Conservation (phyloP, 2,113 vertebrate species). For the Euleptes europaea region DNA sequence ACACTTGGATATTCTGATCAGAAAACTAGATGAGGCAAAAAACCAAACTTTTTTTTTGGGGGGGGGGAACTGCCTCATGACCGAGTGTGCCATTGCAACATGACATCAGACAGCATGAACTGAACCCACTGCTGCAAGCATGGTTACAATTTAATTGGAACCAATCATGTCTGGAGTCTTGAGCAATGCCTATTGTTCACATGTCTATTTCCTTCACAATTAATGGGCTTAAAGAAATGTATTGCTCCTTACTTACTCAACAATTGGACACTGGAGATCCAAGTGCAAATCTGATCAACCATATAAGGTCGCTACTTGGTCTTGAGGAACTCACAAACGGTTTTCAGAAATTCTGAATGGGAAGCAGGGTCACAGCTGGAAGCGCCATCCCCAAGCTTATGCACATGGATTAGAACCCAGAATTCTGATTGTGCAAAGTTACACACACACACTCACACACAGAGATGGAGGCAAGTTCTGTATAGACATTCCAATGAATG, state of each 20-base stretch:
- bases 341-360: too few species aligned
- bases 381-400: too few species aligned
- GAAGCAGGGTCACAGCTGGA: too few species aligned
- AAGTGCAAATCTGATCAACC: background rate
- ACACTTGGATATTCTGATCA: background rate
- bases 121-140: background rate
- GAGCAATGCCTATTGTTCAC: background rate
- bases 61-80: too few species aligned
- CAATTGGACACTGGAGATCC: background rate
- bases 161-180: background rate
- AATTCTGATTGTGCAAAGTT: too few species aligned
- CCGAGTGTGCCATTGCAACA: background rate
- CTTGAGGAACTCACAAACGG: background rate
- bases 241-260: background rate
- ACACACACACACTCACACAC: too few species aligned
- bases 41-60: background rate
- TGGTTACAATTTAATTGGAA: background rate
- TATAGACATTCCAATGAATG: too few species aligned
- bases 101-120: background rate
- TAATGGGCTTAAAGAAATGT: background rate
- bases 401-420: too few species aligned
- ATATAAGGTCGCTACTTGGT: background rate
- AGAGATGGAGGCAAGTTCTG: too few species aligned
- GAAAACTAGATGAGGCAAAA: background rate
- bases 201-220: background rate